Percentiles rank a stretch among this genome's conserved stretches.
Evolutionary conservation across 92 coral and sea anemone genomes (phyloP).

Genomic region (Zoanthus gigantus): DNA sequence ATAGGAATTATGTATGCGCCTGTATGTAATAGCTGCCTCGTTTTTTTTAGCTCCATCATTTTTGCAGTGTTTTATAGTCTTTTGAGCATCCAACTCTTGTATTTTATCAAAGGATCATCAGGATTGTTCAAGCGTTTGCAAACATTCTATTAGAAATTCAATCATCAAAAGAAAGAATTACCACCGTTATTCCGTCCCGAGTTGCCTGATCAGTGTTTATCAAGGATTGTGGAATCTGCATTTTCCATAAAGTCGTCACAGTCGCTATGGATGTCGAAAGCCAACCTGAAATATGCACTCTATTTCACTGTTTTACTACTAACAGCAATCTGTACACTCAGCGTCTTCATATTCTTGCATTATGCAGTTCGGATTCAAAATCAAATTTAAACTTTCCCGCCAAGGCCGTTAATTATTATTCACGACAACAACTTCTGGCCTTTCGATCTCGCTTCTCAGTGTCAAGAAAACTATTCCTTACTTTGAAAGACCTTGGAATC

Average conservation of each 20-base stretch:
- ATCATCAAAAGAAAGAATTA: neutral
- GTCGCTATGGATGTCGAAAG: slow-evolving; percentile 6
- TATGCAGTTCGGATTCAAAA: neutral
- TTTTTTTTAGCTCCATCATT: neutral
- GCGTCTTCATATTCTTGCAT: neutral
- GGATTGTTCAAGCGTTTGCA: too few relatives aligned
- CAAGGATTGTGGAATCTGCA: neutral
- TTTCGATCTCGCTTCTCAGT: neutral
- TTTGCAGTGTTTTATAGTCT: neutral
- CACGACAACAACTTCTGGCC: slow-evolving; percentile 6
- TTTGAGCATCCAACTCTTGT: too few relatives aligned
- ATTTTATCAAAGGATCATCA: too few relatives aligned
- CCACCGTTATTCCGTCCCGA: neutral
- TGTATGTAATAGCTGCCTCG: neutral
- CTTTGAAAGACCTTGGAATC: neutral
- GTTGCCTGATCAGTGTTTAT: neutral
- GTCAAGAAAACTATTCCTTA: neutral
- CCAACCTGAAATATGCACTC: neutral
- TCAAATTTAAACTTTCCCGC: neutral
- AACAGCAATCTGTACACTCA: neutral
- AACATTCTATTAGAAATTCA: neutral
- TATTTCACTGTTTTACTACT: neutral
- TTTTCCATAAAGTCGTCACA: neutral
- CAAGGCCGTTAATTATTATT: neutral
- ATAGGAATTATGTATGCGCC: too few relatives aligned